Evolutionary conservation across 2,888 invertebrate species (phyloP), one percentile per base, ranked within the genome.

Genomic region (Abrostola tripartita): DNA sequence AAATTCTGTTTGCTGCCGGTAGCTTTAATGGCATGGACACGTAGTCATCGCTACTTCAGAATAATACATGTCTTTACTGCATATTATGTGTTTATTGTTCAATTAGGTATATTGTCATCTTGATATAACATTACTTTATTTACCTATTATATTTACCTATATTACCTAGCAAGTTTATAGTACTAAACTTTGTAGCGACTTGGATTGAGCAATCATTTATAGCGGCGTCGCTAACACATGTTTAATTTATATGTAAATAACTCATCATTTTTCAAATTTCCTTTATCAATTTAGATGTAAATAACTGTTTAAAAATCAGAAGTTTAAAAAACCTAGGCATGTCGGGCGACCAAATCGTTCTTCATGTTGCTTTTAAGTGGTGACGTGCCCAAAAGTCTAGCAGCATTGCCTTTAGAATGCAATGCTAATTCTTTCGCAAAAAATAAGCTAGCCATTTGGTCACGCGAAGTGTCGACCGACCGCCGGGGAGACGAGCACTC

Each of bases 1-100:
- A 81, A 76, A 83, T 84, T 84, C 79, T 81, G 77, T 83, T 82
- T 81, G 67, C 61, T 71, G 65, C 58, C 62, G 74, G 72, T 68
- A 65, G 65, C 67, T 71, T 74, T 76, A 78, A 81, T 74, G 78
- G 73, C 65, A 63, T 44, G 61, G 68, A 71, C 70, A 72, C 57
- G 65, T 52, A 64, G 64, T 67, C 62, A 61, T 67, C 71, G 73
- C 66, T 65, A 52, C 61, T 59, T 71, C 55, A 59, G 61, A 67
- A 70, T 66, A 66, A 78, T 66, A 68, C 58, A 78, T 66, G 61
- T 49, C 64, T 59, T 47, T 53, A 62, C 60, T 52, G 49, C 53
- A 54, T 53, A 53, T 76, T 65, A 63, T 61, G 52, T 63, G 54
- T 71, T 74, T 59, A 65, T 68, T 58, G 52, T 52, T 51, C 71